Base-by-base conservation (phyloP, 2,797 vertebrate genomes). In the Basileuterus tristriatus region DNA sequence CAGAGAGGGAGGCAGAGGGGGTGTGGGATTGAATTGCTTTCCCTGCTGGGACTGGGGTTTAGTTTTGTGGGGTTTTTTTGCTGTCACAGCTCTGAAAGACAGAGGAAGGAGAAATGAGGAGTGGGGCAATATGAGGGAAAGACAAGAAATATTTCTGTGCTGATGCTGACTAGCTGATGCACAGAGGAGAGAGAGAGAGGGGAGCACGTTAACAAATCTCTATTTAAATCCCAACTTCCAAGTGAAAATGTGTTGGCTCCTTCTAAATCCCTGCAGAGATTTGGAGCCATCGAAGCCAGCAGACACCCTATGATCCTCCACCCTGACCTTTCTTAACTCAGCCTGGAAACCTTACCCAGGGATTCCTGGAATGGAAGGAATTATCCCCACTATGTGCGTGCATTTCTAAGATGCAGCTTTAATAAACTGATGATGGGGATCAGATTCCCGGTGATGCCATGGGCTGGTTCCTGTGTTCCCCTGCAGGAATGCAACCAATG, bases 351-450 rank as follows among this genome's bases (percentile, higher is more conserved):
- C 88, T 88, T 93, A 95, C 89, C 93, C 95, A 67, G 91, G 6
- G 82, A 96, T 94, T 63, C 85, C 87, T 59, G 95, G 94, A 94
- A 94, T 79, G 95, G 96, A 29, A 91, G 94, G 95, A 92, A 96
- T 96, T 90, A 83, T 96, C 95, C 90, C 95, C 95, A 83, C 95
- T 90, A 96, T 96, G 95, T 44, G 90, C 65, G n/a, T 27, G 88
- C 96, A 96, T 96, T 96, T 90, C 90, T 88, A 91, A 96, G 96
- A 76, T 16, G 90, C 77, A 81, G 94, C 90, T 94, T 96, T 96
- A 96, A 96, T 96, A 95, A 96, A 94, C 93, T 94, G 96, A 96
- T 96, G 95, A 95, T 76, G 91, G 94, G 93, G 93, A 94, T 96
- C 95, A 8, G 47, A 11, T 96, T 93, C 72, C 95, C 52, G 6